Conservation (phyloP, 2,888 invertebrate species). For the Lochmaea crataegi region DNA sequence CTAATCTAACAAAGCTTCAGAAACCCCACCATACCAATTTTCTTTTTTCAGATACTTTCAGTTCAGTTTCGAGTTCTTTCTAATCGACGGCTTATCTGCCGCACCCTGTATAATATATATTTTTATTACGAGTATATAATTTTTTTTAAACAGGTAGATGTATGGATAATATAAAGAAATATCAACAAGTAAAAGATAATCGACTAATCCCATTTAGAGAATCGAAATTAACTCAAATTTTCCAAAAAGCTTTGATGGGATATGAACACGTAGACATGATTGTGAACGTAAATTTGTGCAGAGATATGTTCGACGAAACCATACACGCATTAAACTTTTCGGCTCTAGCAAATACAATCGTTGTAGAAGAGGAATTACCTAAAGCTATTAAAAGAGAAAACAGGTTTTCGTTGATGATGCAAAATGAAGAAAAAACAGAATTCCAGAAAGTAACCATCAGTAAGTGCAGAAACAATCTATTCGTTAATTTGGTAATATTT, state of each 20-base stretch:
- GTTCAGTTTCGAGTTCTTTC: too few species aligned
- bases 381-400: conserved; percentile 26
- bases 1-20: too few species aligned
- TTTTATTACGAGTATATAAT: too few species aligned
- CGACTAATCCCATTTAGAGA: conserved; percentile 77
- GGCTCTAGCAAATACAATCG: conserved; percentile 76
- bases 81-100: too few species aligned
- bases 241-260: conserved; percentile 83
- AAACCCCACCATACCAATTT: too few species aligned
- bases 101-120: too few species aligned
- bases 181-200: conserved; percentile 55
- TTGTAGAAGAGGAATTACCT: conserved; percentile 34
- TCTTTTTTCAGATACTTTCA: too few species aligned
- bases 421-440: background rate
- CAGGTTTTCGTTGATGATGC: too few species aligned
- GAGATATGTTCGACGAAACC: conserved; percentile 83
- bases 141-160: conserved; percentile 75
- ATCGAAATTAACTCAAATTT: conserved; percentile 88
- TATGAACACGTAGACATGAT: conserved; percentile 81
- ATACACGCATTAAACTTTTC: conserved; percentile 85
- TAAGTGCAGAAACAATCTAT: background rate
- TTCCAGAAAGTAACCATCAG: background rate
- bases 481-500: too few species aligned
- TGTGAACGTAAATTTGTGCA: conserved; percentile 84
- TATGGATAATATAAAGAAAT: conserved; percentile 69